Base-by-base conservation (phyloP, 2,113 vertebrate genomes). In the Chascanopsetta lugubris region DNA sequence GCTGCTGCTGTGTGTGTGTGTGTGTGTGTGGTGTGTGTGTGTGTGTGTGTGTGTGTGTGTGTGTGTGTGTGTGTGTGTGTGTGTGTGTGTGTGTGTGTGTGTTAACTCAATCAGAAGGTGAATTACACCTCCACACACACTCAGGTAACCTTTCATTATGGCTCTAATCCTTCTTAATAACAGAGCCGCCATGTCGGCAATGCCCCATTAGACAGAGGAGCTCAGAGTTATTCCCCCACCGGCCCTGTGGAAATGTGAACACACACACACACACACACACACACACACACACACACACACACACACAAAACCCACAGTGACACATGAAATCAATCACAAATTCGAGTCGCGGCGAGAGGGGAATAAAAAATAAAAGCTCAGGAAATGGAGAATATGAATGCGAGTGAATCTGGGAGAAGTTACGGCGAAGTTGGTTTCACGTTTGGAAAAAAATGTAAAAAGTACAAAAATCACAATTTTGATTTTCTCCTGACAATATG, bases 131-230 rank as follows among this genome's bases (percentile, higher is more conserved):
- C 77, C 65, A 45, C 71, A 85, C 83, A 84, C 81, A 87, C 82
- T 85, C 91, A 91, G 91, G 91, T 92, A 92, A 91, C 88, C 89
- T 90, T 91, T 91, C 82, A 90, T 92, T 90, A 90, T 50, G 62
- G 73, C 67, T 74, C 73, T 90, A 90, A 92, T 92, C 85, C 88
- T 77, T 87, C 87, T 88, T 90, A 89, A 91, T 91, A 92, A 92
- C 82, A 87, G 83, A 75, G 88, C 77, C 38, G 84, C 76, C 43
- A 74, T 82, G 88, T 84, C 75, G 79, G 86, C 81, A 72, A 86
- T 82, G 87, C 85, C 84, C 88, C 87, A 88, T 91, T 92, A 93
- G 76, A 83, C 86, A 70, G 76, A 80, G 81, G 80, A 75, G 12
- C 69, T 73, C 61, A 76, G 83, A 67, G 65, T 62, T 85, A 79